Conservation (phyloP, 2,797 vertebrate genomes). For the Orientallactaga sibirica region DNA sequence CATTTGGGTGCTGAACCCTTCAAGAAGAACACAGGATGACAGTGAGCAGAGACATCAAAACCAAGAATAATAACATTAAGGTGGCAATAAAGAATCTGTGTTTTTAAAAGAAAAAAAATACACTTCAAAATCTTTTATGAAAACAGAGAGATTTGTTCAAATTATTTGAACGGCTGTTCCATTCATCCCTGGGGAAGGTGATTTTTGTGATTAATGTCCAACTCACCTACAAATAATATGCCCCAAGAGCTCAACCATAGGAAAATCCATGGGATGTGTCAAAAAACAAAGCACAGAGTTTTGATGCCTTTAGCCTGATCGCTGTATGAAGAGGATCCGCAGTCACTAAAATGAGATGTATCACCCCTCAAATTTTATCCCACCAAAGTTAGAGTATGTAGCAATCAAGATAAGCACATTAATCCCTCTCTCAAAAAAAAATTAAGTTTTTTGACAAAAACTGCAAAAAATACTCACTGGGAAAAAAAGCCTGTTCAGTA, state of each 20-base stretch:
- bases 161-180: constrained; percentile 32
- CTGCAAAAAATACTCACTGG: no score
- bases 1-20: constrained; percentile 30
- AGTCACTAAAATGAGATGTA: background rate
- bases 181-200: background rate
- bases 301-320: background rate
- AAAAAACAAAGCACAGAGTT: constrained; percentile 41
- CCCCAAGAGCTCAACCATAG: background rate
- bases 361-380: constrained; percentile 27
- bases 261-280: constrained; percentile 17
- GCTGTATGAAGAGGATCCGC: background rate
- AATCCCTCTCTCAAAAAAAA: constrained; percentile 55
- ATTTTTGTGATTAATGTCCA: background rate
- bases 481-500: no score
- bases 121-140: background rate
- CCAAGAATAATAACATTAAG: constrained; percentile 10
- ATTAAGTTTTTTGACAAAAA: background rate
- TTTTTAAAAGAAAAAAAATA: constrained; percentile 59
- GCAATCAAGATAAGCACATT: background rate
- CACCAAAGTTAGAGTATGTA: background rate
- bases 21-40: background rate
- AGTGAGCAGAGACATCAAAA: background rate
- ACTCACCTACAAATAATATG: background rate
- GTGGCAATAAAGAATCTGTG: constrained; percentile 35
- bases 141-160: constrained; percentile 46